Conservation (phyloP, 2,797 vertebrate species). For the Sebastes kiyomatsui region DNA sequence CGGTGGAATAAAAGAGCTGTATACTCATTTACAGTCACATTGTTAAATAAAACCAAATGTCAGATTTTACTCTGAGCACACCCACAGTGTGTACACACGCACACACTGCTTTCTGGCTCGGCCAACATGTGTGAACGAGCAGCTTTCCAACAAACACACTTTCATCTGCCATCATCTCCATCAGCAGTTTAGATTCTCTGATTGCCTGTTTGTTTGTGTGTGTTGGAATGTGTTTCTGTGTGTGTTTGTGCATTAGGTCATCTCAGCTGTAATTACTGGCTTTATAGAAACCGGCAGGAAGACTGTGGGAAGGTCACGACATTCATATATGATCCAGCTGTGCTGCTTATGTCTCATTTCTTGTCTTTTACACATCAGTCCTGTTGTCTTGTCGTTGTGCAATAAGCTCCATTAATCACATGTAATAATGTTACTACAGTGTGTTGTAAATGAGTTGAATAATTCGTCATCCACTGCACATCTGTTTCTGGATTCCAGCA, state of each 20-base stretch:
- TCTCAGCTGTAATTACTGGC: conserved; percentile 19
- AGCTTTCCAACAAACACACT: background rate
- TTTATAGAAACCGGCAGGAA: conserved; percentile 6
- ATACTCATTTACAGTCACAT: conserved; percentile 15
- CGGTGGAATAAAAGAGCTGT: conserved; percentile 2
- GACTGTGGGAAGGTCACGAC: conserved; percentile 49
- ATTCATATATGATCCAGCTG: background rate
- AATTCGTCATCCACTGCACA: background rate
- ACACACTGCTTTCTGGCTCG: background rate
- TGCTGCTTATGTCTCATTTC: background rate
- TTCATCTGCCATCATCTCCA: conserved; percentile 19
- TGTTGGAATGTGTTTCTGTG: background rate
- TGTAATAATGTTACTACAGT: background rate
- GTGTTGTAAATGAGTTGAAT: background rate
- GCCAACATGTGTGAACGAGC: background rate
- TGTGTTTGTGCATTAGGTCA: conserved; percentile 8
- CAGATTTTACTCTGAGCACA: background rate
- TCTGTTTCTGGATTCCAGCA: background rate
- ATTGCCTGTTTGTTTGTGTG: background rate
- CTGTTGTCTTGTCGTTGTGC: background rate
- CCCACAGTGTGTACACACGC: background rate
- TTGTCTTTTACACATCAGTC: background rate
- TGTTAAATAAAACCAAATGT: conserved; percentile 63
- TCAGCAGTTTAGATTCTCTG: background rate
- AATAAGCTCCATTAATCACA: background rate